A percentile compares a stretch with the other conserved stretches of the same genome.
Conservation (phyloP, 2,113 vertebrate genomes). For the Chionis minor region DNA sequence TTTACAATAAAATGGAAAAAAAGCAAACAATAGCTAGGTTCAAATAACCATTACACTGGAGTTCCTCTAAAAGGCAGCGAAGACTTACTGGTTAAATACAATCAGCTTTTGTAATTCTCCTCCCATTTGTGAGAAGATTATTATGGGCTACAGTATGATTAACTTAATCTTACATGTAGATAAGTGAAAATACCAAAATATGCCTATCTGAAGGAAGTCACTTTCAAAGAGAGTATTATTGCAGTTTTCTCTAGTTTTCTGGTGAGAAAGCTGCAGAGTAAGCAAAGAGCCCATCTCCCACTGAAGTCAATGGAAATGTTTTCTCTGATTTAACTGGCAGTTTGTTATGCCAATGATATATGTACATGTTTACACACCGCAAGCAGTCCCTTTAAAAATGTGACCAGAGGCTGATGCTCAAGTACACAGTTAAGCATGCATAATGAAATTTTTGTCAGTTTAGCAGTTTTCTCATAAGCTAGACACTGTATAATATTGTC, state of each 20-base stretch:
- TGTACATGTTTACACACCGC: not conserved
- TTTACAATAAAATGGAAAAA: not conserved
- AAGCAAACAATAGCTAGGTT: not conserved
- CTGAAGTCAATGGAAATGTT: not conserved
- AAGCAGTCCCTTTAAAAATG: not conserved
- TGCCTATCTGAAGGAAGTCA: not conserved
- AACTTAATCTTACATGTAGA: not conserved
- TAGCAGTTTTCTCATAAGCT: not conserved
- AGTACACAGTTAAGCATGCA: not conserved
- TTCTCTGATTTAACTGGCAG: not conserved
- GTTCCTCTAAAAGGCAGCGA: not conserved
- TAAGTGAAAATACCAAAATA: not conserved
- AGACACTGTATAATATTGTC: not conserved
- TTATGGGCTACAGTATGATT: not conserved
- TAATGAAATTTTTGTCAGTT: accelerated
- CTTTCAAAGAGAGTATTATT: not conserved
- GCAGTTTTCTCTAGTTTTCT: not conserved
- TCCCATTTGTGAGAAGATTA: not conserved
- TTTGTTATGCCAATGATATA: accelerated
- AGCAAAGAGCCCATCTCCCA: not conserved
- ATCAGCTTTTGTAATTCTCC: not conserved
- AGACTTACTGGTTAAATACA: not conserved
- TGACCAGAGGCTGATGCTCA: not conserved
- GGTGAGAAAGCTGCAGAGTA: not conserved
- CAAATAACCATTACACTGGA: not conserved